Percentiles rank a stretch among this genome's conserved stretches.
Evolutionary conservation across 2,888 invertebrate species (phyloP).

Genomic region (Acanthosepion pharaonis): DNA sequence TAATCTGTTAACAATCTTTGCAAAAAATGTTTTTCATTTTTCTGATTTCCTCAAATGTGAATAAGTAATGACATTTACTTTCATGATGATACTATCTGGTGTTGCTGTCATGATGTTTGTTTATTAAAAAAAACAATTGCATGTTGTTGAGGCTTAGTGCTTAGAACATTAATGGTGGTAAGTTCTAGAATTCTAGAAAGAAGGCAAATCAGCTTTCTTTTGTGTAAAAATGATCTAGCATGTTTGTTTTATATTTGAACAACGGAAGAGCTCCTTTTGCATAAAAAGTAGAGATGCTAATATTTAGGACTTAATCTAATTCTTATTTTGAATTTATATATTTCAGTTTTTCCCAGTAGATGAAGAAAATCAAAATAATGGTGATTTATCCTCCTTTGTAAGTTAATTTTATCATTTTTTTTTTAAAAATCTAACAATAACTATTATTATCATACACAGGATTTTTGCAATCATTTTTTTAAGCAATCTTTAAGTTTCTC

Average conservation of each 20-base stretch:
- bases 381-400: background rate
- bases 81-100: background rate
- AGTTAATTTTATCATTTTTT: background rate
- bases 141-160: too few species aligned
- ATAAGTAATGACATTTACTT: background rate
- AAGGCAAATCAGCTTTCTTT: too few species aligned
- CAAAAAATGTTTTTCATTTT: background rate
- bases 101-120: background rate
- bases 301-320: conserved; percentile 38
- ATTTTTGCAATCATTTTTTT: too few species aligned
- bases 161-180: too few species aligned
- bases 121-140: background rate
- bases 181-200: too few species aligned
- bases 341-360: conserved; percentile 37
- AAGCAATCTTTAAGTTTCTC: too few species aligned
- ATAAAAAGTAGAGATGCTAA: background rate
- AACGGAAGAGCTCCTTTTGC: background rate
- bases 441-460: too few species aligned
- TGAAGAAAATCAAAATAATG: background rate
- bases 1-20: background rate
- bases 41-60: background rate
- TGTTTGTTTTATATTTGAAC: too few species aligned
- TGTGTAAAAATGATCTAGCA: too few species aligned
- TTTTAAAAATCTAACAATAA: too few species aligned
- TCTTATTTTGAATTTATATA: background rate